A percentile compares a stretch with the other conserved stretches of the same genome.
Conservation (phyloP, 2,113 vertebrate species). For the Elaphurus davidianus region DNA sequence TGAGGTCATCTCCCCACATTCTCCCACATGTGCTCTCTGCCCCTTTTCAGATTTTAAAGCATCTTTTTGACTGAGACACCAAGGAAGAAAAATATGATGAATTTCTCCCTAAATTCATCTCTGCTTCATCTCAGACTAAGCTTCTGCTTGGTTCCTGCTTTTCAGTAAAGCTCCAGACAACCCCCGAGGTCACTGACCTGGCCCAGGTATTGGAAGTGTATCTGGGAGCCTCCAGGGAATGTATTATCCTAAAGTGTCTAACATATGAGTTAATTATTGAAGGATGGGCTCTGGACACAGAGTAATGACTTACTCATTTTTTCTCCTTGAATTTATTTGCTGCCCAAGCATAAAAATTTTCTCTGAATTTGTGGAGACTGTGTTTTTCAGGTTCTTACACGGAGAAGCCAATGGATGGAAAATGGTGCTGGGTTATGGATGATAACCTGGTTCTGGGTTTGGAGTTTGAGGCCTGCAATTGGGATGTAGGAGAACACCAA, state of each 20-base stretch:
- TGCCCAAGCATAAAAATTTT: background rate
- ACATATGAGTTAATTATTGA: background rate
- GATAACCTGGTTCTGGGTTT: background rate
- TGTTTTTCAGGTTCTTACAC: background rate
- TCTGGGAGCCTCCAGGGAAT: background rate
- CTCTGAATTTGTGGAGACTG: background rate
- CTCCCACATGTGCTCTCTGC: background rate
- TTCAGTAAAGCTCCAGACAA: background rate
- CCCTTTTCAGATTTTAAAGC: background rate
- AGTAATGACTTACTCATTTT: background rate
- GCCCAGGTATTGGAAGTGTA: background rate
- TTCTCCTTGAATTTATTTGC: background rate
- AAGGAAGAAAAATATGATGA: background rate
- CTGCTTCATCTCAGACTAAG: background rate
- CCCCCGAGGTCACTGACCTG: background rate
- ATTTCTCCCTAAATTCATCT: background rate
- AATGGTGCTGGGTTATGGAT: background rate
- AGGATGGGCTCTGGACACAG: background rate
- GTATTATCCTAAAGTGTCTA: background rate
- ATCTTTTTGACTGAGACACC: background rate
- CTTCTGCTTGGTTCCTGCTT: background rate
- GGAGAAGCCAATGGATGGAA: background rate
- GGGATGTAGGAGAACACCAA: slow-evolving; percentile 77
- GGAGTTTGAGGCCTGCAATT: background rate
- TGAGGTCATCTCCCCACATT: background rate